phyloP scores from a whole-genome alignment of 2,797 vertebrate genomes.

The Setipinna tenuifilis region DNA sequence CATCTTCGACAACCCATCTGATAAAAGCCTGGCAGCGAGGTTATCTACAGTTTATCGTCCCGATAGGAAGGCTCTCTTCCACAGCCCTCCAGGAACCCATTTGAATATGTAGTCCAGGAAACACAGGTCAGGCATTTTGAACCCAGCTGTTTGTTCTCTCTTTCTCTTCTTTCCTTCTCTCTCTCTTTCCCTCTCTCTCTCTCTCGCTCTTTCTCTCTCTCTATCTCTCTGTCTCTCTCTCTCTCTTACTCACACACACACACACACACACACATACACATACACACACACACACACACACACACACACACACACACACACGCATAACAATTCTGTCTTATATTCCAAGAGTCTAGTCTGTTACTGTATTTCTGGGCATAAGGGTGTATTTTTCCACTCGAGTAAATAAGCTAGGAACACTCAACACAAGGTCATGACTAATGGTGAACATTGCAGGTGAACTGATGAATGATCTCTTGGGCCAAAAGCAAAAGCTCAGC shows the following conservation, averaged over 20 bases:
- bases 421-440: conserved; percentile 16
- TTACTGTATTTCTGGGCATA: neutral
- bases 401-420: neutral
- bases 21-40: conserved; percentile 35
- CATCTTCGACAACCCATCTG: conserved; percentile 38
- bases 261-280: no score
- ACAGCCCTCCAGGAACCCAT: conserved; percentile 16
- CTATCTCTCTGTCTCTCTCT: neutral
- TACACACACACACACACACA: no score
- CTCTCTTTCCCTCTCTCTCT: neutral
- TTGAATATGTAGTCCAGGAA: conserved; percentile 23
- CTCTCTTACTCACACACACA: neutral
- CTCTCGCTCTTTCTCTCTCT: neutral
- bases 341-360: neutral
- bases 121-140: conserved; percentile 15
- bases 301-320: no score
- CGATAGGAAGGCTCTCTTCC: conserved; percentile 17
- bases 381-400: neutral
- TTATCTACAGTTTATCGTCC: conserved; percentile 34
- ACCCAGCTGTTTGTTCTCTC: conserved; percentile 3
- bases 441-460: conserved; percentile 1
- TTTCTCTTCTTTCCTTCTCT: neutral
- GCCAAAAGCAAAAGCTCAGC: conserved; percentile 18
- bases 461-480: conserved; percentile 19
- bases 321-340: neutral